Conservation (phyloP, 2,888 invertebrate genomes). For the Scrobipalpa costella region DNA sequence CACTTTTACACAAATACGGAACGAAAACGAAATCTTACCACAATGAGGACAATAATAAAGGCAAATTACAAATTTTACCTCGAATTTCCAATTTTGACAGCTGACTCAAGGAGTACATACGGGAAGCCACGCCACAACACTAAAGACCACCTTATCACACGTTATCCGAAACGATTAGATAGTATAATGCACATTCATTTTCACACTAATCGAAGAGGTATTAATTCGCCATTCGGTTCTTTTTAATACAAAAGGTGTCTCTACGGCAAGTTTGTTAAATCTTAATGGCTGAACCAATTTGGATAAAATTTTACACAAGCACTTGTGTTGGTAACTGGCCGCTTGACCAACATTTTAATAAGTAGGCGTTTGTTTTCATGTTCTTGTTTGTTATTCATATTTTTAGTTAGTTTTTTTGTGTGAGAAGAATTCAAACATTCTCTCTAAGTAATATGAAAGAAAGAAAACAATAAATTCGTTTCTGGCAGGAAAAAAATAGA, state of each 20-base stretch:
- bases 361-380: no score
- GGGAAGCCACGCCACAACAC: constrained; percentile 41
- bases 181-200: constrained; percentile 61
- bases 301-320: no score
- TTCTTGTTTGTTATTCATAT: no score
- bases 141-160: constrained; percentile 52
- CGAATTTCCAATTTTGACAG: constrained; percentile 24
- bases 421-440: no score
- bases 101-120: constrained; percentile 12
- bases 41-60: background rate
- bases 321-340: no score
- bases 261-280: no score
- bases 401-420: no score
- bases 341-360: no score
- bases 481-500: no score
- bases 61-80: constrained; percentile 23
- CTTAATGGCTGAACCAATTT: no score
- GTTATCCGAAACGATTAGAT: constrained; percentile 70
- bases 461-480: no score
- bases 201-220: constrained; percentile 64
- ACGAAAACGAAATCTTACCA: background rate
- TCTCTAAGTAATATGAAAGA: no score
- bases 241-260: background rate
- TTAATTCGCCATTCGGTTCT: constrained; percentile 40
- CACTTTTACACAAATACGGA: background rate